phyloP scores from a whole-genome alignment of 2,113 vertebrate genomes.

The Pandion haliaetus region DNA sequence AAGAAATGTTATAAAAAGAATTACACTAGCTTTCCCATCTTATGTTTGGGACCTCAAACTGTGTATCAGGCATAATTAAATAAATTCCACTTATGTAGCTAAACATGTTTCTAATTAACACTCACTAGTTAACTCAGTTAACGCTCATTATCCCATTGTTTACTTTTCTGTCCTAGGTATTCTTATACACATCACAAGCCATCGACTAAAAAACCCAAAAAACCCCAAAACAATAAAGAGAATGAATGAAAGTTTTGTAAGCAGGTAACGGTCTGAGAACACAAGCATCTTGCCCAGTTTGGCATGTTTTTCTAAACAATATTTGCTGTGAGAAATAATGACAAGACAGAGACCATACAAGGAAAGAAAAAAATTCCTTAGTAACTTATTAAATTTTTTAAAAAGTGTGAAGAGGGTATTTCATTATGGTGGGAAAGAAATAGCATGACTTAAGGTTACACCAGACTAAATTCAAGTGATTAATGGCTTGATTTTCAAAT shows the following conservation, averaged over 20 bases:
- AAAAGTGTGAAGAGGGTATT: neutral
- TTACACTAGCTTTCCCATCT: neutral
- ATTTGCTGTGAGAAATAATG: neutral
- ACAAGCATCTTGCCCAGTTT: neutral
- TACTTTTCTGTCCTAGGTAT: neutral
- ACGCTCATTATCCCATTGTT: neutral
- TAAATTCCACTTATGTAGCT: neutral
- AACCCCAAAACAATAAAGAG: neutral
- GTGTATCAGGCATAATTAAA: neutral
- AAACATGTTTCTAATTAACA: neutral
- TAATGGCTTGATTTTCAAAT: constrained; percentile 5
- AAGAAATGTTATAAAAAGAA: neutral
- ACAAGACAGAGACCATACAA: neutral
- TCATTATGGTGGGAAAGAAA: neutral
- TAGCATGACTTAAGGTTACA: neutral
- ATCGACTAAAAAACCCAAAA: neutral
- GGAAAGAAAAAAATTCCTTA: neutral
- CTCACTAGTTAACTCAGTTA: neutral
- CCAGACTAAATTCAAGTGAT: neutral
- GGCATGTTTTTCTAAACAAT: neutral
- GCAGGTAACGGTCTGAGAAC: neutral
- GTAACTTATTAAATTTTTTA: neutral
- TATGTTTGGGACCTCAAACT: neutral
- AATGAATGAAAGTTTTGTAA: neutral
- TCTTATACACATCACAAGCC: neutral